Base-by-base conservation (phyloP, 37 sponge, comb jelly and placozoan species). In the Aphrocallistes beatrix region DNA sequence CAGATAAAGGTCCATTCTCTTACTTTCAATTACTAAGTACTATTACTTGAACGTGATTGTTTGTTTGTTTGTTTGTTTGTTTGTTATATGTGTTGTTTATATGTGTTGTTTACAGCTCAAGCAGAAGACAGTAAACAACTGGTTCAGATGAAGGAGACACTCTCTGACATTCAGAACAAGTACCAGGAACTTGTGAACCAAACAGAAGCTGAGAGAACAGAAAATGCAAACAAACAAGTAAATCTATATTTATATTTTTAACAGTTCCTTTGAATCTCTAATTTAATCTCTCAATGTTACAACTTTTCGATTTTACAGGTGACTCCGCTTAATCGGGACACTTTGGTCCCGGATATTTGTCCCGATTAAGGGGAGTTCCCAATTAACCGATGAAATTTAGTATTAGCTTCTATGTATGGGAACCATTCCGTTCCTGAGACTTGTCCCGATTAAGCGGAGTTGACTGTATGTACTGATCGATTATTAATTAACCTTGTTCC, bases 111-210 rank as follows among this genome's bases (percentile, higher is more conserved):
- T 21, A 21, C 17, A 21, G 17, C 17, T 21, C 17, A 21, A 3
- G 75, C 34, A 60, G 75, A 60, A 60, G 75, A 60, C 3, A 60
- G 10, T 19, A 60, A 60, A 28, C 75, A 60, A 30, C 32, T 60
- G 6, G 10, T 30, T 60, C n/a, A 19, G 10, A 60, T 60, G 75
- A 60, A 60, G 75, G 75, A 60, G 75, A 60, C 75, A 3, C 34
- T 60, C 25, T 60, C 75, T 60, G 75, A 60, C 34, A 60, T 60
- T 6, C 75, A 60, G 34, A 60, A 60, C 75, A 60, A 60, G 75
- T 60, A 60, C 34, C 1, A 3, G n/a, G 75, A 60, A 30, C 34
- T 60, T 8, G n/a, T 6, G 8, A 13, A 3, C 8, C 75, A 60
- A 13, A 60, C 75, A 3, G 75, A 60, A 19, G n/a, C 75, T 3